Evolutionary conservation across 92 coral and sea anemone species (phyloP), one percentile per base, ranked within the genome.

Genomic region (Montipora capitata): DNA sequence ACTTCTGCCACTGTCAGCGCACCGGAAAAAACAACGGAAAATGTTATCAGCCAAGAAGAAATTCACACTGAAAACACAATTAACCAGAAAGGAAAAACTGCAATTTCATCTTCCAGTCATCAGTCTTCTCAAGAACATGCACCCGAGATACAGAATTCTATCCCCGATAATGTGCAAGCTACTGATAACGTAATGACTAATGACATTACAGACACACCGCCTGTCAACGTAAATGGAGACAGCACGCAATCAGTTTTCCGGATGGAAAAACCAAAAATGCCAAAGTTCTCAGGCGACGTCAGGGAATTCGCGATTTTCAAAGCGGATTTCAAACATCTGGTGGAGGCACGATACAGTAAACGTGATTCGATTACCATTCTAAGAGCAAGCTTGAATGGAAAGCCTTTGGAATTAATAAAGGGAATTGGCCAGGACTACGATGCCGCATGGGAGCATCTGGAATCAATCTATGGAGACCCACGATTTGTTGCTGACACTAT

Each of bases 391-490:
- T 74, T 93, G 76, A 59, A 68, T 20, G 95, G 81, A 16, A 92
- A 85, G 54, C 95, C 96, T 8, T 87, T 93, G 9, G 91, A 93
- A 7, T 64, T 89, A 56, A 93, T 89, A 52, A 85, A 86, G 66
- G 96, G 96, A 16, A 93, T 93, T 77, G 91, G 91, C 59, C 74
- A 92, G 10, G 95, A 92, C 40, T 45, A 45, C 52, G 52, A 45
- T 45, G 52, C 52, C 52, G 52, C 52, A 8, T 45, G 52, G 52
- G 52, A 45, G 52, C 52, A 45, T 45, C 52, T 45, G 52, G 93
- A 89, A 73, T 85, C 96, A 0, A 93, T 89, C 10, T 87, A 91
- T 42, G 96, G 94, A n/a, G 96, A 93, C 62, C 91, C 93, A 16
- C 84, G 94, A 39, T 85, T 85, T 67, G 93, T 89, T 17, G 67